Conservation (phyloP, 1,140 invertebrate species). For the Trinorchestia longiramus region DNA sequence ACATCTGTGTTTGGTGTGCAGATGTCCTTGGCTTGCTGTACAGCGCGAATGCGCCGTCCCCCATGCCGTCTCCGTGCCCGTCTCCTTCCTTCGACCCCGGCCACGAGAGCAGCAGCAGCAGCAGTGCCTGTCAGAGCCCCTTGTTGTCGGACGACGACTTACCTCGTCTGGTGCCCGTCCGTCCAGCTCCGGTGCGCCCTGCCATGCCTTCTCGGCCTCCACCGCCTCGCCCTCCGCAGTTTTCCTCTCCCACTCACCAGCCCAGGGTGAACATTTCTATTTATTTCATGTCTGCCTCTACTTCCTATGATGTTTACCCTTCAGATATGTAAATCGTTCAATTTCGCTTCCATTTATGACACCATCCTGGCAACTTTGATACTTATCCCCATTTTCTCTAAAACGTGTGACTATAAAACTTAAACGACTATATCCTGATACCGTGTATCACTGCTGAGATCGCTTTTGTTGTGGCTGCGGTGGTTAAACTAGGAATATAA, state of each 20-base stretch:
- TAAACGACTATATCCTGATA: too few relatives aligned
- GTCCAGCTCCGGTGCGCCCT: constrained; percentile 49
- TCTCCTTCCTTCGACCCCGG: constrained; percentile 5
- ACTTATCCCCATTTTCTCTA: too few relatives aligned
- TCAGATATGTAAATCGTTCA: too few relatives aligned
- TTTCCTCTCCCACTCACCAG: constrained; percentile 16
- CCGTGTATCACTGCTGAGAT: too few relatives aligned
- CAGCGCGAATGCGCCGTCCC: constrained; percentile 56
- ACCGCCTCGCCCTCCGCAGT: constrained; percentile 69
- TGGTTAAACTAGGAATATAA: too few relatives aligned
- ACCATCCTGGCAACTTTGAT: too few relatives aligned
- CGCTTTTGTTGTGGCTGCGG: too few relatives aligned
- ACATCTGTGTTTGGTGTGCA: neutral
- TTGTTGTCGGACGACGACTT: neutral
- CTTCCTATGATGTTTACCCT: neutral
- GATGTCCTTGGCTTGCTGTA: constrained; percentile 41
- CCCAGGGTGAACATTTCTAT: neutral
- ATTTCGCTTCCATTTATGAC: too few relatives aligned
- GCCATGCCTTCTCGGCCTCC: constrained; percentile 75
- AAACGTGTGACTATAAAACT: too few relatives aligned
- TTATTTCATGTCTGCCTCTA: neutral
- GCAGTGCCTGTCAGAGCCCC: constrained; percentile 9
- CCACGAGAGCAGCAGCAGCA: constrained; percentile 34
- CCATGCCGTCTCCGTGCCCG: constrained; percentile 52
- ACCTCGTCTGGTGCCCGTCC: constrained; percentile 12